Conservation (phyloP, 2,888 invertebrate genomes). For the Amiota mariae region DNA sequence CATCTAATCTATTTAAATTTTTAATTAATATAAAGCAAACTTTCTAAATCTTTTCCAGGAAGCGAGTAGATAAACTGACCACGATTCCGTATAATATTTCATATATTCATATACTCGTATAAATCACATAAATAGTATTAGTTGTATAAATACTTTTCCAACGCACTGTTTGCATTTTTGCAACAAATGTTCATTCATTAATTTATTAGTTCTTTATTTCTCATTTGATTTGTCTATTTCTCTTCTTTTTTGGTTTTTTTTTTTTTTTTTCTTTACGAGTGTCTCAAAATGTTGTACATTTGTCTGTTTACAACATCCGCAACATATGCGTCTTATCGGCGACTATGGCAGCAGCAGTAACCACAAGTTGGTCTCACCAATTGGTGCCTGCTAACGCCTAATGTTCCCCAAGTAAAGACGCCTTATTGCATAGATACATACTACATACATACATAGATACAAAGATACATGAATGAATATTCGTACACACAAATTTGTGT, state of each 20-base stretch:
- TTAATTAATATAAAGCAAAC: too few relatives aligned
- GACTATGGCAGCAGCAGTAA: not conserved
- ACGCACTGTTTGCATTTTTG: not conserved
- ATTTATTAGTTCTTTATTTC: not conserved
- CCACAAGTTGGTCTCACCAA: not conserved
- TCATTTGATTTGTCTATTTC: not conserved
- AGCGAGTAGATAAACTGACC: too few relatives aligned
- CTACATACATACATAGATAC: not conserved
- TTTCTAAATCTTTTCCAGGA: too few relatives aligned
- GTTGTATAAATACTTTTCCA: too few relatives aligned
- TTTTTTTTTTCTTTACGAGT: not conserved
- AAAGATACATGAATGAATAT: not conserved
- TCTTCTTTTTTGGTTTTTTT: not conserved
- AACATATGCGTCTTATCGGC: conserved; percentile 10
- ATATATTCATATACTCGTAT: too few relatives aligned
- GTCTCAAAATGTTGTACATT: conserved; percentile 1
- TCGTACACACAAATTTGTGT: not conserved
- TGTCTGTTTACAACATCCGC: conserved; percentile 24
- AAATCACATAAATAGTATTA: too few relatives aligned
- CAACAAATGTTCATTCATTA: conserved; percentile 21
- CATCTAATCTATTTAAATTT: too few relatives aligned
- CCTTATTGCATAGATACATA: not conserved
- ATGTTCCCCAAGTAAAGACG: not conserved
- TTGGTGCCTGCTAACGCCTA: too few relatives aligned
- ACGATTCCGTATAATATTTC: too few relatives aligned